A percentile compares a stretch with the other conserved stretches of the same genome.
These are phyloP conservation scores for Psittacara wagleri DNA, from an alignment of 2,113 vertebrate genomes.

Conservation along the genomic window DNA sequence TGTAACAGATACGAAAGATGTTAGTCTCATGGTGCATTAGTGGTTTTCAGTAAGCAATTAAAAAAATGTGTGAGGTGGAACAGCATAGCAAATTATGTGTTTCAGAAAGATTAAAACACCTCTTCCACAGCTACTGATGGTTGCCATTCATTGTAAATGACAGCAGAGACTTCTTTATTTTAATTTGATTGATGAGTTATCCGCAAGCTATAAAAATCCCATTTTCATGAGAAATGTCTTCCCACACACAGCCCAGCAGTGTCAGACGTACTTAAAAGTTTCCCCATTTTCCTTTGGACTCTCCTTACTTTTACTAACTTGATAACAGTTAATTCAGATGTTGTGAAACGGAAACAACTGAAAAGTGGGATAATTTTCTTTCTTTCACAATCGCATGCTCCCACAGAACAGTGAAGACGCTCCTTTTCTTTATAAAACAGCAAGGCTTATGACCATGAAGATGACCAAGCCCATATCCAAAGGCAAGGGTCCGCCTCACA, in stretches of 20 bases:
- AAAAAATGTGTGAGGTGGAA: not conserved
- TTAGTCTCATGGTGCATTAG: not conserved
- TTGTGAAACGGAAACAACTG: not conserved
- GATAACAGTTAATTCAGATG: fast-evolving
- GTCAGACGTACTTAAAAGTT: not conserved
- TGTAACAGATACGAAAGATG: not conserved
- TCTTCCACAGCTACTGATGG: not conserved
- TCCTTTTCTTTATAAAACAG: not conserved
- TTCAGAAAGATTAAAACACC: not conserved
- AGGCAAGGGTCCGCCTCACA: fast-evolving
- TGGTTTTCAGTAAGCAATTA: not conserved
- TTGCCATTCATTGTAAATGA: slow-evolving; percentile 30
- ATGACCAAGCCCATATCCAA: not conserved
- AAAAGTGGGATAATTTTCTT: not conserved
- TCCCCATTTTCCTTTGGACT: not conserved
- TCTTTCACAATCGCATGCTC: not conserved
- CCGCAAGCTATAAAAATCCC: not conserved
- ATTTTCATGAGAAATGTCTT: slow-evolving; percentile 11
- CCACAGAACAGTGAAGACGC: not conserved
- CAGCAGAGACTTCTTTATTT: not conserved
- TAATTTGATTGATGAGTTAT: slow-evolving; percentile 38
- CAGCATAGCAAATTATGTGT: not conserved
- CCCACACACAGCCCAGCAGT: not conserved
- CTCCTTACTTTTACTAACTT: fast-evolving
- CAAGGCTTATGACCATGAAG: not conserved